A percentile compares a stretch with the other conserved stretches of the same genome.
Conservation (phyloP, 2,797 vertebrate species). For the Menidia menidia region DNA sequence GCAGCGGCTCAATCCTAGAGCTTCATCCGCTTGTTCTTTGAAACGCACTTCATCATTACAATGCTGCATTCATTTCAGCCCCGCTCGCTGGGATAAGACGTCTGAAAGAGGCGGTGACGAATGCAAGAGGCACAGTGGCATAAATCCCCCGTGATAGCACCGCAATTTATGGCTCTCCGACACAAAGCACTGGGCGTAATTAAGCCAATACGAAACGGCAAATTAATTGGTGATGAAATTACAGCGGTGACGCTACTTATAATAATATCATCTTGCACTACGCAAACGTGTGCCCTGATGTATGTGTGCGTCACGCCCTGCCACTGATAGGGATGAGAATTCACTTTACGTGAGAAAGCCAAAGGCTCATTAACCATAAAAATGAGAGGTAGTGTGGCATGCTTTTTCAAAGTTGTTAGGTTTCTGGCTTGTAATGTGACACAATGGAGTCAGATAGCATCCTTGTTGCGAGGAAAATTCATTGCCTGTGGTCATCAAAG, state of each 20-base stretch:
- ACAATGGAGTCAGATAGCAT: too few species aligned
- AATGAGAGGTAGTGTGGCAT: conserved; percentile 35
- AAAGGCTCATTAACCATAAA: conserved; percentile 56
- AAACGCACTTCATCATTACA: conserved; percentile 36
- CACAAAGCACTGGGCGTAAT: conserved; percentile 71
- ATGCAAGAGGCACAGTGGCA: conserved; percentile 37
- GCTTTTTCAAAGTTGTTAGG: background rate
- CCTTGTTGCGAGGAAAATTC: too few species aligned
- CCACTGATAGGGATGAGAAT: conserved; percentile 34
- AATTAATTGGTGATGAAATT: conserved; percentile 77
- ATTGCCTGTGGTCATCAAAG: too few species aligned
- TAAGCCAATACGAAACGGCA: conserved; percentile 70
- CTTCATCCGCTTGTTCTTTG: conserved; percentile 21
- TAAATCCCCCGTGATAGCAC: conserved; percentile 59
- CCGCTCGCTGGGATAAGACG: conserved; percentile 20
- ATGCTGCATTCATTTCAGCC: conserved; percentile 24
- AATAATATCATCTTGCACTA: conserved; percentile 64
- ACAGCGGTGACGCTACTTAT: conserved; percentile 54
- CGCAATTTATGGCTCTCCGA: conserved; percentile 68
- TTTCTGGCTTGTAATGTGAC: too few species aligned
- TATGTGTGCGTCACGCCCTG: conserved; percentile 17
- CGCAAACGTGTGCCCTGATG: conserved; percentile 48
- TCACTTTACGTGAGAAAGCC: conserved; percentile 29
- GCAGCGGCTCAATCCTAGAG: conserved; percentile 20
- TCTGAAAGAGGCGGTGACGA: conserved; percentile 27